Evolutionary conservation across 30 jellyfish, hydroid and myxozoan genomes (phyloP).

Genomic region (Catostylus mosaicus): DNA sequence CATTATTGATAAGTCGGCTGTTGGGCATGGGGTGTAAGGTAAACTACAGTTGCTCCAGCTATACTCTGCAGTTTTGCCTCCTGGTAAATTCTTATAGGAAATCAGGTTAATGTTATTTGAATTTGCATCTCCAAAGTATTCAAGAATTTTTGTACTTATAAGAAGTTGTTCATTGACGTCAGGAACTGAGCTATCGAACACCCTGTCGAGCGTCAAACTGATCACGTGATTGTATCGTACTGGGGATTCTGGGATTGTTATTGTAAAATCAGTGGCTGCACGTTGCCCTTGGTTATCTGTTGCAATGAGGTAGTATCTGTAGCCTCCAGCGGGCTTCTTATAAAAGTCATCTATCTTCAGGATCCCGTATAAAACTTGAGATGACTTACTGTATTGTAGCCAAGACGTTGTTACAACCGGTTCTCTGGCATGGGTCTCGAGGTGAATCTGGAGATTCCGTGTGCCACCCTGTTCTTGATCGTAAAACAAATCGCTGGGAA

Average conservation of each 20-base stretch:
- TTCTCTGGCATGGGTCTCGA: conserved; percentile 32
- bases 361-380: conserved; percentile 83
- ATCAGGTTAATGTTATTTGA: conserved; percentile 47
- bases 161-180: conserved; percentile 86
- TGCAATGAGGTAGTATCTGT: conserved; percentile 72
- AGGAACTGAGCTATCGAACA: conserved; percentile 74
- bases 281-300: conserved; percentile 70
- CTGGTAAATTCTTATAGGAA: conserved; percentile 41
- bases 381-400: conserved; percentile 84
- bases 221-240: conserved; percentile 50
- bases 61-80: conserved; percentile 21
- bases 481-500: conserved; percentile 53
- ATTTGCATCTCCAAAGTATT: conserved; percentile 69
- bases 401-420: conserved; percentile 67
- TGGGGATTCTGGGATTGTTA: conserved; percentile 64
- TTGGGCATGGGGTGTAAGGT: conserved; percentile 72
- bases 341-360: conserved; percentile 61
- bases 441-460: conserved; percentile 58
- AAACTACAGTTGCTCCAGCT: conserved; percentile 88
- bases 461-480: conserved; percentile 80
- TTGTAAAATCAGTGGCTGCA: conserved; percentile 65
- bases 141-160: conserved; percentile 68
- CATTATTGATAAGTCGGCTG: conserved; percentile 8
- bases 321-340: conserved; percentile 47
- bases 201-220: conserved; percentile 51